These are phyloP conservation scores for Sebastes steindachneri DNA, from an alignment of 2,797 vertebrate genomes.

Conservation along the genomic window DNA sequence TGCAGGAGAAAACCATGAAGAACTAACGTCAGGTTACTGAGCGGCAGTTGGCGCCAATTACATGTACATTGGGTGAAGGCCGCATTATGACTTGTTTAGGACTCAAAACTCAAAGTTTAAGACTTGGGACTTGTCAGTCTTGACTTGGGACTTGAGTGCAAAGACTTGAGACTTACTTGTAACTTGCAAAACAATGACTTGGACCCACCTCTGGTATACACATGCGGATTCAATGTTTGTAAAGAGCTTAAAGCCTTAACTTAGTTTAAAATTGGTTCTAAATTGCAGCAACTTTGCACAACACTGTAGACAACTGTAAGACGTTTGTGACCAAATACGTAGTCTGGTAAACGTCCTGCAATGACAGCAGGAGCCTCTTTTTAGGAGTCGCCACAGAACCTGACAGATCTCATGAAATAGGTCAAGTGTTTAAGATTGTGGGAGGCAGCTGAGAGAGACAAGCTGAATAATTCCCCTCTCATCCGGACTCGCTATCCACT, in stretches of 20 bases:
- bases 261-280: not conserved
- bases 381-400: conserved; percentile 47
- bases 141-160: no score
- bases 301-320: conserved; percentile 8
- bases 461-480: conserved; percentile 26
- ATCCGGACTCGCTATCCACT: conserved; percentile 39
- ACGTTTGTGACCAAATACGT: not conserved
- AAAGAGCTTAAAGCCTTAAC: not conserved
- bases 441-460: conserved; percentile 35
- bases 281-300: not conserved
- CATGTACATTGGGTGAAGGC: no score
- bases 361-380: conserved; percentile 54
- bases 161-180: no score
- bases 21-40: no score
- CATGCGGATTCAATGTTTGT: not conserved
- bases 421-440: conserved; percentile 61
- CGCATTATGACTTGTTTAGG: no score
- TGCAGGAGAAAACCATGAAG: no score
- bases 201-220: no score
- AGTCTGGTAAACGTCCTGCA: conserved; percentile 49
- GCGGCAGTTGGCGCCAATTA: no score
- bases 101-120: no score
- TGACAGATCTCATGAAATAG: conserved; percentile 66
- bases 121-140: no score
- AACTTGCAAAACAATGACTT: no score